Evolutionary conservation across 2,888 invertebrate genomes (phyloP), one percentile per base, ranked within the genome.

Genomic region (Drosophila longiperda): DNA sequence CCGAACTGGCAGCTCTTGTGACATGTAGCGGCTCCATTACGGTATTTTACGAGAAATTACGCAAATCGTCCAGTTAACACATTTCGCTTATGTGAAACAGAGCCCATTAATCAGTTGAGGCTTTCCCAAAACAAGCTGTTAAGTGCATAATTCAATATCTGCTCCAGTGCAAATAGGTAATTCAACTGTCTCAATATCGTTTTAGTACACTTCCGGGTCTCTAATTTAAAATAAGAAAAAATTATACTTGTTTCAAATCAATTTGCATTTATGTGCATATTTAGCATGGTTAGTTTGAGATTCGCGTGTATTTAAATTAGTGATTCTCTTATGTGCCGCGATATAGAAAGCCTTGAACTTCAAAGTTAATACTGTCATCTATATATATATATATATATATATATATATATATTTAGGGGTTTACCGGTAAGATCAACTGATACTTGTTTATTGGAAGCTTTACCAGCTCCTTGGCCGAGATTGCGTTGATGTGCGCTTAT

Each of bases 51-150:
- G 53, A 50, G 54, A 59, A 64, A 73, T 86, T 86, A 75, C 88
- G 84, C 81, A 86, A 84, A 85, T 62, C 49, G 60, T 50, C 20
- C 68, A 72, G 60, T 83, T 86, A 80, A 83, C 84, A 86, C 83
- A 76, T 76, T 74, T 73, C 55, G 70, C 34, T 59, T 52, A 66
- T 73, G 78, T 78, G 89, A 78, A 88, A 85, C 65, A 54, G 64
- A 49, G 62, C 62, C 33, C 65, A 67, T 64, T 45, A 60, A 70
- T 71, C 61, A 66, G 77, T 50, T 62, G 67, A 40, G 29, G 80
- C 77, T 82, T 82, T 80, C 81, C 72, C 67, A 72, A 62, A 45
- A 59, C 45, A 36, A 68, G 32, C 23, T 55, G 87, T 49, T 78
- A 82, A 84, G 49, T 73, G 63, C 65, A 50, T 66, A 20, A 23